phyloP scores from a whole-genome alignment of 92 coral and sea anemone species.

The Porites lobata region DNA sequence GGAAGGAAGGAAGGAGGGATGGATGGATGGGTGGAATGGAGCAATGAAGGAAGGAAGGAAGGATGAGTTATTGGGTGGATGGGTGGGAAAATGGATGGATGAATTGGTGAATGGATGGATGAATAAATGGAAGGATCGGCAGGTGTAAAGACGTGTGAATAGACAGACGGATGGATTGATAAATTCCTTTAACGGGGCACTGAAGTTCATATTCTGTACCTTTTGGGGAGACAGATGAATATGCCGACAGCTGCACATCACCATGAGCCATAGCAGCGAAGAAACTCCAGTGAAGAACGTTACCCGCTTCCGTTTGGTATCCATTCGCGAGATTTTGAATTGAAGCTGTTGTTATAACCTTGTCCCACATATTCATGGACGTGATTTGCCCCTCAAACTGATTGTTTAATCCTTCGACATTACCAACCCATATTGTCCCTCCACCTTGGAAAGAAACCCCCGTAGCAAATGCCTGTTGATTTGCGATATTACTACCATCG shows the following conservation, averaged over 20 bases:
- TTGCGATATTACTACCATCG: not conserved
- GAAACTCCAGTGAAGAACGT: constrained; percentile 63
- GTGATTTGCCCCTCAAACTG: constrained; percentile 17
- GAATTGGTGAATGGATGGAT: too few relatives aligned
- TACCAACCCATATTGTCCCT: not conserved
- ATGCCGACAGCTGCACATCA: constrained; percentile 2
- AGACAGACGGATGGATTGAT: too few relatives aligned
- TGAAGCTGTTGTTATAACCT: not conserved
- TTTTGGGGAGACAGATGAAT: constrained; percentile 44
- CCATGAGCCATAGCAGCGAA: constrained; percentile 40
- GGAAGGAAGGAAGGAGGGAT: too few relatives aligned
- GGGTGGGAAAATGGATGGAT: too few relatives aligned
- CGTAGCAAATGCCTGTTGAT: not conserved
- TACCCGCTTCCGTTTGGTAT: constrained; percentile 51
- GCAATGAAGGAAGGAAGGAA: too few relatives aligned
- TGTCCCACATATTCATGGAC: constrained; percentile 66
- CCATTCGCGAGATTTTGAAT: constrained; percentile 29
- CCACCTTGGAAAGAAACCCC: not conserved
- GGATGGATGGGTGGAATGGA: too few relatives aligned
- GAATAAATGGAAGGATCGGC: too few relatives aligned
- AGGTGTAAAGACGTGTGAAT: too few relatives aligned
- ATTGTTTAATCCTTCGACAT: not conserved
- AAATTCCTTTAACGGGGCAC: not conserved
- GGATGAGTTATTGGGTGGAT: too few relatives aligned
- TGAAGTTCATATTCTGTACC: constrained; percentile 8